Evolutionary conservation across 2,113 vertebrate species (phyloP), one percentile per base, ranked within the genome.

Genomic region (Gopherus flavomarginatus): DNA sequence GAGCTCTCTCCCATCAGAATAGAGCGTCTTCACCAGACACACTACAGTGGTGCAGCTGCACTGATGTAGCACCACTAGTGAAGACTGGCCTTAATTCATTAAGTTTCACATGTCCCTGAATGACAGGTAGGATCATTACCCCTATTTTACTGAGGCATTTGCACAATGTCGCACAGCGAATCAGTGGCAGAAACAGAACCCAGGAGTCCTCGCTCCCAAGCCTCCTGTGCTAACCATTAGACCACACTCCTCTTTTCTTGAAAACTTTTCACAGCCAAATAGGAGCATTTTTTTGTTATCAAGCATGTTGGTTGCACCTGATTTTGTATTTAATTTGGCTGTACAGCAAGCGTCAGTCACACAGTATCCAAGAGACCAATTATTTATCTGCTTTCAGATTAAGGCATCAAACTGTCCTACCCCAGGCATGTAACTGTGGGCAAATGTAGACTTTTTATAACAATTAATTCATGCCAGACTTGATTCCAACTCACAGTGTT

Each of bases 81-180:
- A 38, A n/a, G n/a, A 72, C 35, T 38, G 11, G 19, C n/a, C 19
- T n/a, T 72, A 21, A 72, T 72, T 38, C 19, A 11, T 8, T 38
- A 72, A 21, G n/a, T 35, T 9, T 38, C 65, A 72, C n/a, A 11
- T 38, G n/a, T 38, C n/a, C 85, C 93, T 89, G 57, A 0, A 0
- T 85, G 90, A 85, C 89, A 87, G 92, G 95, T 88, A 89, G 88
- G 85, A 94, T 93, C 89, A 65, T 72, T 93, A 85, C 90, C 93
- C 90, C 83, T 35, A 92, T 88, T 92, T 89, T 93, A 87, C 92
- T 85, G 8, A 29, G 75, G 75, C 4, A 35, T 91, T 78, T 97
- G 89, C 92, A 90, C 88, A 85, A 94, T 87, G 95, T 97, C 92
- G 65, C 85, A 85, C 87, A 91, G 79, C 89, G 87, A 95, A 86